A percentile compares a stretch with the other conserved stretches of the same genome.
phyloP scores from a whole-genome alignment of 2,888 invertebrate species.

The Amblyjoppa fuscipennis region DNA sequence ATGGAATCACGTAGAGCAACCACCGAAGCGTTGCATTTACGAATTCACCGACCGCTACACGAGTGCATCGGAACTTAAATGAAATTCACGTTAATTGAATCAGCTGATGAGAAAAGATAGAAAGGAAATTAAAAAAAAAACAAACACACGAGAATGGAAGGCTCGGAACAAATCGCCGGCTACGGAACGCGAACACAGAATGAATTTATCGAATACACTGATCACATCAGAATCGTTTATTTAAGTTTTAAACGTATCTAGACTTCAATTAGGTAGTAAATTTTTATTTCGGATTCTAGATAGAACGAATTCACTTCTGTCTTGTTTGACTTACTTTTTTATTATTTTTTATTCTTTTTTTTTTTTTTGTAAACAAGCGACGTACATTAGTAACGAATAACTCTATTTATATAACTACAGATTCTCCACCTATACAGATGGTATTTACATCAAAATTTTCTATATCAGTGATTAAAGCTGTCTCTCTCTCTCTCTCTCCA shows the following conservation, averaged over 20 bases:
- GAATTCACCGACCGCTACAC: slow-evolving; percentile 24
- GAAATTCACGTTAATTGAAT: slow-evolving; percentile 56
- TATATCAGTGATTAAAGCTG: slow-evolving; percentile 20
- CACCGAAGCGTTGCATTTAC: slow-evolving; percentile 49
- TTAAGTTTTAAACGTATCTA: slow-evolving; percentile 75
- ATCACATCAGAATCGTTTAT: slow-evolving; percentile 46
- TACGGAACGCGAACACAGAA: slow-evolving; percentile 45
- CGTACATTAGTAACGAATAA: slow-evolving; percentile 77
- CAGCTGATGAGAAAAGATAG: slow-evolving; percentile 52
- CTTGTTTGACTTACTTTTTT: neutral
- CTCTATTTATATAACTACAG: slow-evolving; percentile 81
- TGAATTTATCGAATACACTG: slow-evolving; percentile 58
- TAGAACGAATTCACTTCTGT: slow-evolving; percentile 79
- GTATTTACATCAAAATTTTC: slow-evolving; percentile 71
- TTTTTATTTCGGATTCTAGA: slow-evolving; percentile 83
- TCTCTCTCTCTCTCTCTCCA: neutral
- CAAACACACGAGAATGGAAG: slow-evolving; percentile 29
- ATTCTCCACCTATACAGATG: slow-evolving; percentile 72
- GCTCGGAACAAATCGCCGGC: slow-evolving; percentile 59
- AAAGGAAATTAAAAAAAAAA: slow-evolving; percentile 14
- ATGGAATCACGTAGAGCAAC: slow-evolving; percentile 39
- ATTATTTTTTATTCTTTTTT: slow-evolving; percentile 61
- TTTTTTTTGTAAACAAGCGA: slow-evolving; percentile 79
- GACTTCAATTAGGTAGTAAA: slow-evolving; percentile 84
- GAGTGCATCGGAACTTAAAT: slow-evolving; percentile 39